Conservation (phyloP, 2,888 invertebrate genomes). For the Digitonthophagus gazella region DNA sequence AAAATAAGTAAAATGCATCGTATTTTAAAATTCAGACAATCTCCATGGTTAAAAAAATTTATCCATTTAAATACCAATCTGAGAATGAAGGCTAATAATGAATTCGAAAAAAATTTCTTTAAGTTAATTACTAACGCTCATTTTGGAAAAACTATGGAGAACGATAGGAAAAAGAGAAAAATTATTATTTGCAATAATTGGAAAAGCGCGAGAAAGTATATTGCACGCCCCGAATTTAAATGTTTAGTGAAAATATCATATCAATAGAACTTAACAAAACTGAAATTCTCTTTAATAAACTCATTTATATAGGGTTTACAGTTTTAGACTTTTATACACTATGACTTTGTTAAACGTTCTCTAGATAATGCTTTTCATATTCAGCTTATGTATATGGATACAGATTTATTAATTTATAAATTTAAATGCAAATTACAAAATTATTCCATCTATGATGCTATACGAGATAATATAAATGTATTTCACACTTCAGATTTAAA, state of each 20-base stretch:
- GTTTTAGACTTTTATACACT: slow-evolving; percentile 48
- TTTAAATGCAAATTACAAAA: too few species aligned
- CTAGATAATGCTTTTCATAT: too few species aligned
- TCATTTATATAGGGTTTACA: slow-evolving; percentile 45
- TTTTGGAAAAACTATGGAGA: slow-evolving; percentile 51
- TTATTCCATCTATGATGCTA: too few species aligned
- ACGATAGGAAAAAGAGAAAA: slow-evolving; percentile 44
- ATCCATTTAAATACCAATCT: slow-evolving; percentile 44
- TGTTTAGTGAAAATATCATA: slow-evolving; percentile 41
- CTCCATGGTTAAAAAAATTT: slow-evolving; percentile 40
- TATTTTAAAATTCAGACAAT: slow-evolving; percentile 41
- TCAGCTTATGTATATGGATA: too few species aligned
- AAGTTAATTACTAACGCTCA: too few species aligned
- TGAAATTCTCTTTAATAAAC: slow-evolving; percentile 41
- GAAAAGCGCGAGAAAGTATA: slow-evolving; percentile 38
- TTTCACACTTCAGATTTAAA: too few species aligned
- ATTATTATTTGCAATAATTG: slow-evolving; percentile 39
- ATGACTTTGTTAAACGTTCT: slow-evolving; percentile 40
- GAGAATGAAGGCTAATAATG: too few species aligned
- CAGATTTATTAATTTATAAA: too few species aligned
- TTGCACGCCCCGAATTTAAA: slow-evolving; percentile 42
- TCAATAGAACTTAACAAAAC: slow-evolving; percentile 41
- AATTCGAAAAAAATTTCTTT: too few species aligned
- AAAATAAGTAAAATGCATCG: slow-evolving; percentile 35
- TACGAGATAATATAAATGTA: too few species aligned